A percentile compares a stretch with the other conserved stretches of the same genome.
These are phyloP conservation scores for Pogonomyrmex californicus DNA, from an alignment of 1,140 invertebrate species.

Conservation along the genomic window DNA sequence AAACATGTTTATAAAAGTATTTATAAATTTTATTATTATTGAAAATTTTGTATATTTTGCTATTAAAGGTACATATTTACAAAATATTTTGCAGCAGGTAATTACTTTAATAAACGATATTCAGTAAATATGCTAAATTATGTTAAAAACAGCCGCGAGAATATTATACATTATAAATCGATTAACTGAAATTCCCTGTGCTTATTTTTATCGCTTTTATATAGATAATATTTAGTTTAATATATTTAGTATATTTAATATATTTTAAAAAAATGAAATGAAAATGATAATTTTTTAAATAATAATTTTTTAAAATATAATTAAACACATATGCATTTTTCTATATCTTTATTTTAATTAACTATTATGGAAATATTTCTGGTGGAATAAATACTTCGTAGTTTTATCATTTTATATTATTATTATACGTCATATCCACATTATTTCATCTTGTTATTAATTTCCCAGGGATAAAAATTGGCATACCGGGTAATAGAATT, in stretches of 20 bases:
- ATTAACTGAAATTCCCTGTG: neutral
- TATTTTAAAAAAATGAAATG: neutral
- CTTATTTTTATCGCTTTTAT: neutral
- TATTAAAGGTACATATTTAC: neutral
- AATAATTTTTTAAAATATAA: neutral
- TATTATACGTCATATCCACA: neutral
- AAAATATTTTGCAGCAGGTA: neutral
- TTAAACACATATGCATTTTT: neutral
- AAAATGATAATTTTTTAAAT: neutral
- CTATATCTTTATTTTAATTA: neutral
- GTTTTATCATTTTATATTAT: slow-evolving; percentile 16
- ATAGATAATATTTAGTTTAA: too few relatives aligned
- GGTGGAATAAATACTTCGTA: neutral
- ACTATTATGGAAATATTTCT: neutral
- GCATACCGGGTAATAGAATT: neutral
- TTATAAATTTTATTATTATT: neutral
- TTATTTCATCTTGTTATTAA: neutral
- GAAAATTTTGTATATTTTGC: neutral
- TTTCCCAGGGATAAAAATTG: neutral
- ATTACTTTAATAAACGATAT: neutral
- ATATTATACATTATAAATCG: neutral
- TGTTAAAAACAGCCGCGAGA: neutral
- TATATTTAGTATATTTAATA: neutral
- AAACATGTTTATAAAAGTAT: neutral
- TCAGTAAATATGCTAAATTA: slow-evolving; percentile 1